phyloP scores from a whole-genome alignment of 1,140 invertebrate species.

The Homalodisca vitripennis region DNA sequence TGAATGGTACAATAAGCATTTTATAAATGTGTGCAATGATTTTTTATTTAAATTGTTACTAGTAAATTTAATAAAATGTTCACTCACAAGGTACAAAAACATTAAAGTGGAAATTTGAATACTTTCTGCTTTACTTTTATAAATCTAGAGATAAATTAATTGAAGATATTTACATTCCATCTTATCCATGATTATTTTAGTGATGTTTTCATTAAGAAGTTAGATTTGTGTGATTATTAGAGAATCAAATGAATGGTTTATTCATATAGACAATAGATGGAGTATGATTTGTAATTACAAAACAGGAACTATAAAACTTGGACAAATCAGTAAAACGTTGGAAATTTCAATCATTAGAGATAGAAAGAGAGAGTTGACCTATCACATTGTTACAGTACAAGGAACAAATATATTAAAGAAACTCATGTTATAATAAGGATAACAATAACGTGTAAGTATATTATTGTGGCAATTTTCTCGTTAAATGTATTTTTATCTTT shows the following conservation, averaged over 20 bases:
- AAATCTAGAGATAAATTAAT: not conserved
- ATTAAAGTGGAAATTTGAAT: too few species aligned
- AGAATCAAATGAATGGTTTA: constrained; percentile 26
- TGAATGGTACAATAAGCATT: too few species aligned
- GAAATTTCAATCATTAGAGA: constrained; percentile 26
- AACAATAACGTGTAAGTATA: constrained; percentile 36
- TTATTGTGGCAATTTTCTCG: constrained; percentile 42
- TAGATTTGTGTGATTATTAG: constrained; percentile 6
- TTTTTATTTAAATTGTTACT: too few species aligned
- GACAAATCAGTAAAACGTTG: constrained; percentile 26
- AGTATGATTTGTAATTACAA: not conserved
- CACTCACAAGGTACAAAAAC: too few species aligned
- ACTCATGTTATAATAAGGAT: constrained; percentile 38
- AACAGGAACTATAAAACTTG: constrained; percentile 22
- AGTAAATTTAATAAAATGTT: too few species aligned
- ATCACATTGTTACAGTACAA: constrained; percentile 39
- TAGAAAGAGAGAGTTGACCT: constrained; percentile 32
- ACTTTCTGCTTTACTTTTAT: constrained; percentile 5
- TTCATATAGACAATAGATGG: constrained; percentile 3
- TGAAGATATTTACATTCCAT: constrained; percentile 27
- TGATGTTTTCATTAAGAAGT: constrained; percentile 29
- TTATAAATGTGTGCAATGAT: too few species aligned
- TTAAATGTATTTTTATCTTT: constrained; percentile 44
- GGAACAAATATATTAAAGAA: constrained; percentile 40
- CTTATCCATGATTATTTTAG: constrained; percentile 26